Percentiles rank a stretch among this genome's conserved stretches.
phyloP scores from a whole-genome alignment of 2,113 vertebrate species.

The Cavia porcellus region DNA sequence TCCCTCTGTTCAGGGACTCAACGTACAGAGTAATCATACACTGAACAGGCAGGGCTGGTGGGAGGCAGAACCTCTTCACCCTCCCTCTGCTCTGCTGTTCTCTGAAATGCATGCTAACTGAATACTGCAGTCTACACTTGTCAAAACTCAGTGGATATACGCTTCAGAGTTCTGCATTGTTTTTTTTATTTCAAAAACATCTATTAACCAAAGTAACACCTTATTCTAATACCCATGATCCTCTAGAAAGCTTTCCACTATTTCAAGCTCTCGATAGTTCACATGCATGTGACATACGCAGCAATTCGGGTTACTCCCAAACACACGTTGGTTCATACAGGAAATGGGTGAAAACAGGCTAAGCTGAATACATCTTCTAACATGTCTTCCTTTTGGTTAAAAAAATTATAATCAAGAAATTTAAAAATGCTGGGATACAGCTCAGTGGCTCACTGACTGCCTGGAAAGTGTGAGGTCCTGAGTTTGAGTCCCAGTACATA shows the following conservation, averaged over 20 bases:
- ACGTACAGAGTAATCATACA: background rate
- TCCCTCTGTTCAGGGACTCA: background rate
- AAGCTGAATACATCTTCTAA: background rate
- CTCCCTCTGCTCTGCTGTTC: background rate
- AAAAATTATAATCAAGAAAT: background rate
- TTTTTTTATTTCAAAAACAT: background rate
- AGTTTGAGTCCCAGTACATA: too few relatives aligned
- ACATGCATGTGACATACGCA: background rate
- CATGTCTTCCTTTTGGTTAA: background rate
- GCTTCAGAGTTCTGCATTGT: background rate
- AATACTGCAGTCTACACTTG: background rate
- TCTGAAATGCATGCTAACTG: background rate
- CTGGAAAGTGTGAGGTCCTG: too few relatives aligned
- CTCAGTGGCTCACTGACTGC: too few relatives aligned
- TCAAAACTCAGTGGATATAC: background rate
- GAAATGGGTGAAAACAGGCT: background rate
- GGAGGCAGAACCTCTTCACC: background rate
- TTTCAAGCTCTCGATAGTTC: background rate
- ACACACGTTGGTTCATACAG: background rate
- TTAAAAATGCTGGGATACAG: background rate
- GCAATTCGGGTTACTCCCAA: background rate
- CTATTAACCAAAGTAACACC: slow-evolving; percentile 1
- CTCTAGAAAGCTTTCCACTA: background rate
- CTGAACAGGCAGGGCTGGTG: background rate
- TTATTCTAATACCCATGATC: background rate